Evolutionary conservation across 2,888 invertebrate species (phyloP).

Genomic region (Cryptosula pallasiana): DNA sequence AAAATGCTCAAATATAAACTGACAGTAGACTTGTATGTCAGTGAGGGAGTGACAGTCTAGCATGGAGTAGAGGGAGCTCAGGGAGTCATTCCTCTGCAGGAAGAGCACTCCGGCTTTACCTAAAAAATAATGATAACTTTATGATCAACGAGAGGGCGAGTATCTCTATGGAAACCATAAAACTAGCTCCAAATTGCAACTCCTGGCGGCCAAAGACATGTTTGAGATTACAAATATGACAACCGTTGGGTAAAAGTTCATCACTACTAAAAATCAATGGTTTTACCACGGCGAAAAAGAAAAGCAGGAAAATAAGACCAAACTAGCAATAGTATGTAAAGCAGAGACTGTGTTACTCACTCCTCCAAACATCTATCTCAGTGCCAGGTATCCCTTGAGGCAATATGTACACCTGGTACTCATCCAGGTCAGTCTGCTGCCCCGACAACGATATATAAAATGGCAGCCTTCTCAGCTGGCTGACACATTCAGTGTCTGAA

Average conservation of each 20-base stretch:
- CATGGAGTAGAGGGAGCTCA: constrained; percentile 29
- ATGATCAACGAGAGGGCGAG: too few relatives aligned
- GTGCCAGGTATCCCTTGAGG: constrained; percentile 31
- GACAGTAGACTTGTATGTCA: constrained; percentile 30
- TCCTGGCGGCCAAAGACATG: too few relatives aligned
- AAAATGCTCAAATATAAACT: constrained; percentile 32
- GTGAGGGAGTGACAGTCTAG: constrained; percentile 29
- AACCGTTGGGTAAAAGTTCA: too few relatives aligned
- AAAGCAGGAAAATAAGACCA: too few relatives aligned
- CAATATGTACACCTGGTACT: constrained; percentile 29
- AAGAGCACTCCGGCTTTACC: constrained; percentile 30
- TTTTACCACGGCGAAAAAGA: too few relatives aligned
- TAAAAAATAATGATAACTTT: constrained; percentile 14
- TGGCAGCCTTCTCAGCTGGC: constrained; percentile 30
- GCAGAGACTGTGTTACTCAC: not conserved
- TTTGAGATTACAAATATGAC: too few relatives aligned
- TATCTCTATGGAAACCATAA: too few relatives aligned
- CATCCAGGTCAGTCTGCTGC: constrained; percentile 29
- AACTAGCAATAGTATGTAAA: not conserved
- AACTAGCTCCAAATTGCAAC: too few relatives aligned
- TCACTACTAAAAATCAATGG: too few relatives aligned
- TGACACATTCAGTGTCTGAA: not conserved
- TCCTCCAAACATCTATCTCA: constrained; percentile 32
- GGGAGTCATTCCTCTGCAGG: constrained; percentile 28
- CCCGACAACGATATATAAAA: constrained; percentile 31